Conservation (phyloP, 2,888 invertebrate species). For the Chaitophorus viminalis region DNA sequence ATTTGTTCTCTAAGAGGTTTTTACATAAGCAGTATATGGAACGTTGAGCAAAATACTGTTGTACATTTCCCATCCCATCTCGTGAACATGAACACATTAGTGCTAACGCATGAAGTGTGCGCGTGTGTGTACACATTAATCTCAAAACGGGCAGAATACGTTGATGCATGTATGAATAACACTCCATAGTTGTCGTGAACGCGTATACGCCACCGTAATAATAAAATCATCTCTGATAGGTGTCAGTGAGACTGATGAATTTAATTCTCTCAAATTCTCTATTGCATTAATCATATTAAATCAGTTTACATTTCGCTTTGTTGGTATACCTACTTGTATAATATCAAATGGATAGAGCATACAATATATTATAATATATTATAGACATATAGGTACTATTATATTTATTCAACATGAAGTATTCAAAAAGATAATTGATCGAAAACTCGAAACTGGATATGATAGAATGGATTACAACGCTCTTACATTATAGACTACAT, state of each 20-base stretch:
- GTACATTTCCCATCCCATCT: neutral
- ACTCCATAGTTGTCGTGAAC: neutral
- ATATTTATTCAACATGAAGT: too few species aligned
- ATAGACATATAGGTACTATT: too few species aligned
- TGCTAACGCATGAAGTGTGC: neutral
- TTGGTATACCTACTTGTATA: neutral
- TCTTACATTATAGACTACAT: neutral
- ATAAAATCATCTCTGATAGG: conserved; percentile 9
- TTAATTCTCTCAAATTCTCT: neutral
- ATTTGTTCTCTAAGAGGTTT: neutral
- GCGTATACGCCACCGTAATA: neutral
- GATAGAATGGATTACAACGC: neutral
- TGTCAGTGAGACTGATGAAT: conserved; percentile 1
- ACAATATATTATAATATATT: too few species aligned
- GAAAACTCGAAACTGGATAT: neutral
- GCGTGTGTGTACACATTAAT: neutral
- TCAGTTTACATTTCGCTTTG: neutral
- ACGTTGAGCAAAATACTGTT: neutral
- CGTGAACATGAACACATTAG: neutral
- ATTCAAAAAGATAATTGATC: neutral
- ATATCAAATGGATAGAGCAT: too few species aligned
- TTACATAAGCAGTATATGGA: neutral
- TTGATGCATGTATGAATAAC: neutral
- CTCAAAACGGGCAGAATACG: neutral
- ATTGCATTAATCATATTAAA: neutral